phyloP scores from a whole-genome alignment of 2,888 invertebrate genomes.

The Monoplex corrugatus region DNA sequence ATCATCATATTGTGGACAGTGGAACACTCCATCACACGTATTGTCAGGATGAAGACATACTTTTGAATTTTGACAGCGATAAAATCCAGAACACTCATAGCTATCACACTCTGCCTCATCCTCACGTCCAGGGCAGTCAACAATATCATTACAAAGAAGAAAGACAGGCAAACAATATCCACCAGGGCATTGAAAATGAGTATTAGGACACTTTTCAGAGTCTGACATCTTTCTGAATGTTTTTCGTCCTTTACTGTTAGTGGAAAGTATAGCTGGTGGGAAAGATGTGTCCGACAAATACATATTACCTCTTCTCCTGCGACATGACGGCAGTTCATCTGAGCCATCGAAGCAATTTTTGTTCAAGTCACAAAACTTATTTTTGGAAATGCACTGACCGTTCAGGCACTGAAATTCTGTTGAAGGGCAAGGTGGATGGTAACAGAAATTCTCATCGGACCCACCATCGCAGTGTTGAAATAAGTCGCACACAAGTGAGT shows the following conservation, averaged over 20 bases:
- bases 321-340: conserved; percentile 1
- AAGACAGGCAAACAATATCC: conserved; percentile 37
- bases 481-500: background rate
- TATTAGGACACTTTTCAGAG: background rate
- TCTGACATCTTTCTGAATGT: background rate
- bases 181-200: conserved; percentile 17
- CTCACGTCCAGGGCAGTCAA: conserved; percentile 4
- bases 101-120: conserved; percentile 2
- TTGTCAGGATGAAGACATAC: conserved; percentile 18
- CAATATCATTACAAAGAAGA: conserved; percentile 23
- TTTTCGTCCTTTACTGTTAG: background rate
- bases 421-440: background rate
- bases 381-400: background rate
- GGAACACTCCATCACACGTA: conserved; percentile 16
- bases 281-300: too few species aligned
- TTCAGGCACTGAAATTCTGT: background rate
- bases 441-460: conserved; percentile 28
- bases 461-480: background rate
- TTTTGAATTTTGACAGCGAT: background rate
- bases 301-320: too few species aligned
- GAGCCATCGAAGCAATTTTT: conserved; percentile 30
- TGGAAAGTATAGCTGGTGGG: background rate
- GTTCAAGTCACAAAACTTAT: conserved; percentile 9
- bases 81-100: conserved; percentile 30
- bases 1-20: conserved; percentile 16